Evolutionary conservation across 64 coral and sea anemone genomes (phyloP), one percentile per base, ranked within the genome.

Genomic region (Anthopleura sola): DNA sequence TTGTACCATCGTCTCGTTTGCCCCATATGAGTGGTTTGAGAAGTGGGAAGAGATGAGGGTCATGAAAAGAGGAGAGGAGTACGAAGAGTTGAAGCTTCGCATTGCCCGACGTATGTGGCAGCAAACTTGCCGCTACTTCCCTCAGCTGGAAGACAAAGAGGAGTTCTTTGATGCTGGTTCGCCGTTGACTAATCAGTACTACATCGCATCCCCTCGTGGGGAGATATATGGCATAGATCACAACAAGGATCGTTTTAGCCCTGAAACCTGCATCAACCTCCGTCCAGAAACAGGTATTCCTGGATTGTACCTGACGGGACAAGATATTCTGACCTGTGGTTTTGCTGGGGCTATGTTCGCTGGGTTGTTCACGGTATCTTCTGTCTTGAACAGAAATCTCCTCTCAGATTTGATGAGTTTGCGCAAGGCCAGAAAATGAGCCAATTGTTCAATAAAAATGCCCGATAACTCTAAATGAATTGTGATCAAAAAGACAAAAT

Each of bases 201-300:
- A 98, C 23, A 68, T 98, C 55, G 91, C 88, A 15, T 75, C 95
- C 14, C 88, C 86, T 20, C 95, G 91, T 36, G 95, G 95, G 18
- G 95, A 98, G 78, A 77, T 98, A 6, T 98, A 98, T 68, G 95
- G 95, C n/a, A 82, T 93, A 51, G 95, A 98, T 82, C 95, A 98
- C 76, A 93, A 98, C 78, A 81, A 87, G 26, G 95, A 91, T 60
- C 88, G 95, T 14, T 98, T 98, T 60, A 86, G 85, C 24, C 88
- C 91, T 1, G 68, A 88, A 36, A 91, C 85, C 16, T 88, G 75
- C 13, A 47, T 93, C 50, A 90, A 85, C 23, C 91, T 98, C 33
- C 88, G 95, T 48, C 91, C 95, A 18, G 78, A 93, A 0, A 98
- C 95, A 0, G 81, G 87, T 33, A 93, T 98, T 33, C 78, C 83